Evolutionary conservation across 2,797 vertebrate species (phyloP).

Genomic region (Mormyrus proboscirostris): DNA sequence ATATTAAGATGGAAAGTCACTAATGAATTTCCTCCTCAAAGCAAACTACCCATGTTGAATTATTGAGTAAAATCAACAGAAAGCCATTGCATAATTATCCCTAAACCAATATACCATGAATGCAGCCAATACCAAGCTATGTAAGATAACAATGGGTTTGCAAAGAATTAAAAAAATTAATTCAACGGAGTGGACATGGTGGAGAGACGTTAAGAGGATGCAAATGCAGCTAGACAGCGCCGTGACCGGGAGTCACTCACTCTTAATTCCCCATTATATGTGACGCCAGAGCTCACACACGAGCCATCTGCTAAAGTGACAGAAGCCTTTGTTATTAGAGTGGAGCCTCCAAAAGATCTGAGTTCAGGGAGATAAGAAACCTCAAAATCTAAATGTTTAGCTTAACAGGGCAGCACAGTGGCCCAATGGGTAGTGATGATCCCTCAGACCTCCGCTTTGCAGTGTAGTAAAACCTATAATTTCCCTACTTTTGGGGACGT

Average conservation of each 20-base stretch:
- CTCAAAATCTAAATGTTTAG: not conserved
- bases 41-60: not conserved
- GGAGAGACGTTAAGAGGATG: not conserved
- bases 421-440: not conserved
- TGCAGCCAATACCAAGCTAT: not conserved
- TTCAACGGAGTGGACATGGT: not conserved
- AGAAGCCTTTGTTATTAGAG: not conserved
- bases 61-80: not conserved
- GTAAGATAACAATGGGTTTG: not conserved
- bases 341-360: not conserved
- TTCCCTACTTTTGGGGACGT: too few species aligned
- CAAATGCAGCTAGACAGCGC: not conserved
- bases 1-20: not conserved
- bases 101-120: not conserved
- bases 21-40: not conserved
- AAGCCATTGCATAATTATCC: not conserved
- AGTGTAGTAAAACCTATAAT: too few species aligned
- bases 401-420: not conserved
- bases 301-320: not conserved
- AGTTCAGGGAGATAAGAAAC: not conserved
- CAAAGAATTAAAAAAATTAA: not conserved
- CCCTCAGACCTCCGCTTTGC: not conserved
- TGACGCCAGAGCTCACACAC: not conserved
- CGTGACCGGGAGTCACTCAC: not conserved
- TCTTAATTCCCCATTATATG: not conserved